Base-by-base conservation (phyloP, 2,888 invertebrate genomes). In the Meteorus cinctellus region DNA sequence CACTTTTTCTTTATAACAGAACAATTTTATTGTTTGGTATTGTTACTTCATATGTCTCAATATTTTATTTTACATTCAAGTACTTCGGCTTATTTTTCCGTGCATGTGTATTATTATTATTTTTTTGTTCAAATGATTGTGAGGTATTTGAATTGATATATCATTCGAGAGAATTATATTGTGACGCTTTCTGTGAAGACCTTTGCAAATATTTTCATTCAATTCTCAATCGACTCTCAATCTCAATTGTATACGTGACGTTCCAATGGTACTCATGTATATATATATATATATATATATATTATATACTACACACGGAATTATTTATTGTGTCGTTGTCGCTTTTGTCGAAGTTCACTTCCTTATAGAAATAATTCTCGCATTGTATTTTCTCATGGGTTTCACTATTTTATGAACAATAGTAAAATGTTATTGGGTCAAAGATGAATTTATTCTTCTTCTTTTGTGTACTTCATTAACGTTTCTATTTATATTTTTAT, bases 351-450 rank as follows among this genome's bases (percentile, higher is more conserved):
- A 34, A 45, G 65, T 55, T 75, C 71, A 27, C 67, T 68, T 29
- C 51, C 8, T 27, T 65, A 19, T 19, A 36, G 36, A 65, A 74
- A 55, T 55, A 55, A 55, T 45, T 59, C 29, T 45, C 34, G 48
- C 72, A 66, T 65, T 59, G 29, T 41, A 68, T 77, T 79, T 76
- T 77, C 77, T 72, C 79, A 79, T 79, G 63, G 55, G 41, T 74
- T 74, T 76, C 66, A 66, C 62, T 63, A 19, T 51, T 69, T 51
- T 8, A 65, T 65, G 4, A n/a, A 55, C 19, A 55, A 19, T 55
- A n/a, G 19, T 65, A 19, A 19, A 34, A 62, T 29, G 65, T 65
- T 65, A 34, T 16, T 6, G 19, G 65, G 65, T 65, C 36, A 36
- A 16, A 62, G n/a, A 62, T 31, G 14, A 62, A 4, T 31, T 65